Conservation (phyloP, 2,888 invertebrate species). For the Deladenus siricidicola region DNA sequence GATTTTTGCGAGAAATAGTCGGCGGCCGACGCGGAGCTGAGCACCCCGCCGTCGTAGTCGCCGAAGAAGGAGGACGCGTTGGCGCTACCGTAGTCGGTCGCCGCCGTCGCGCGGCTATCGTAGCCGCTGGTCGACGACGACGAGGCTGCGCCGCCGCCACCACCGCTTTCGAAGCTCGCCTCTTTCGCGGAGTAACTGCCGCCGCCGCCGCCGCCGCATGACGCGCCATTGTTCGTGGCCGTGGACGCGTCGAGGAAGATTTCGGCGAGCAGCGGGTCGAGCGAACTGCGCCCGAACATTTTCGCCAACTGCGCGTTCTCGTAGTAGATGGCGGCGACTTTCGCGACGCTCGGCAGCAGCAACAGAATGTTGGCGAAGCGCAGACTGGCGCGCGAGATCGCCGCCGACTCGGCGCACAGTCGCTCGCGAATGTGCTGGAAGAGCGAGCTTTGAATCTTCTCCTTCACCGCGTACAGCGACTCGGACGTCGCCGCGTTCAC, state of each 20-base stretch:
- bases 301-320: constrained; percentile 49
- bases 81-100: too few relatives aligned
- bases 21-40: too few relatives aligned
- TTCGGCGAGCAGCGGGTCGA: constrained; percentile 46
- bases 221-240: neutral
- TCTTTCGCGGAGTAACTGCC: too few relatives aligned
- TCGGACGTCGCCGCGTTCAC: constrained; percentile 7
- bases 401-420: constrained; percentile 11
- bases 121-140: too few relatives aligned
- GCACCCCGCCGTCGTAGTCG: too few relatives aligned
- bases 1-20: too few relatives aligned
- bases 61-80: too few relatives aligned
- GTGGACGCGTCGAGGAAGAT: constrained; percentile 26
- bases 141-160: too few relatives aligned
- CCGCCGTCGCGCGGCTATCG: too few relatives aligned
- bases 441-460: constrained; percentile 44
- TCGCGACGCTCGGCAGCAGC: constrained; percentile 46
- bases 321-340: constrained; percentile 41
- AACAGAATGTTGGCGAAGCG: constrained; percentile 48
- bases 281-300: constrained; percentile 43
- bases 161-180: too few relatives aligned
- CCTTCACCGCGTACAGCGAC: constrained; percentile 28
- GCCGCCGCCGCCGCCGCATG: too few relatives aligned
- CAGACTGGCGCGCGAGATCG: constrained; percentile 36
- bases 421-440: constrained; percentile 42